A percentile compares a stretch with the other conserved stretches of the same genome.
These are phyloP conservation scores for Pteria penguin DNA, from an alignment of 2,888 invertebrate genomes.

Conservation along the genomic window DNA sequence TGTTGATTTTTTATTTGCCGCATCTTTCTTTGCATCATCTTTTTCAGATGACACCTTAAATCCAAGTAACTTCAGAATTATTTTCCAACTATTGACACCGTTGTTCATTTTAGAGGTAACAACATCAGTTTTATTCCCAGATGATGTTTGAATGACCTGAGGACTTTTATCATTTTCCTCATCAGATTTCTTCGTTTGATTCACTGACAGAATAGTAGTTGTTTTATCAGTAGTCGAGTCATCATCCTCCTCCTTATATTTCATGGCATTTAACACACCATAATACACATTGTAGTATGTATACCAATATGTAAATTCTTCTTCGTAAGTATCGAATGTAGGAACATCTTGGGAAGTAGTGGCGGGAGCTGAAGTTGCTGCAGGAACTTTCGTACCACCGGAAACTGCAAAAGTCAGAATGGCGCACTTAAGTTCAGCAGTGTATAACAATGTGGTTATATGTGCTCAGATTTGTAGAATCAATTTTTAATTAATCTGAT, in stretches of 20 bases:
- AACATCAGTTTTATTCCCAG: neutral
- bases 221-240: neutral
- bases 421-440: too few species aligned
- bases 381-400: too few species aligned
- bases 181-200: neutral
- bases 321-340: neutral
- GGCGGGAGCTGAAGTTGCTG: too few species aligned
- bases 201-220: too few species aligned
- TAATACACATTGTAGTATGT: neutral
- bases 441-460: too few species aligned
- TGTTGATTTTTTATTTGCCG: neutral
- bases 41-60: neutral
- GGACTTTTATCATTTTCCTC: neutral
- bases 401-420: too few species aligned
- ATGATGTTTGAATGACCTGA: neutral
- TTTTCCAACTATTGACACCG: neutral
- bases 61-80: neutral
- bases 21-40: neutral
- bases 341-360: too few species aligned
- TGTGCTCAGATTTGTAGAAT: too few species aligned
- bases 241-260: neutral
- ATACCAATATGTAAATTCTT: conserved; percentile 3
- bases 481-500: too few species aligned
- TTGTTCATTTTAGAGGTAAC: neutral
- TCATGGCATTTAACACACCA: neutral